These are phyloP conservation scores for Eueides isabella DNA, from an alignment of 1,140 invertebrate species.

Conservation along the genomic window DNA sequence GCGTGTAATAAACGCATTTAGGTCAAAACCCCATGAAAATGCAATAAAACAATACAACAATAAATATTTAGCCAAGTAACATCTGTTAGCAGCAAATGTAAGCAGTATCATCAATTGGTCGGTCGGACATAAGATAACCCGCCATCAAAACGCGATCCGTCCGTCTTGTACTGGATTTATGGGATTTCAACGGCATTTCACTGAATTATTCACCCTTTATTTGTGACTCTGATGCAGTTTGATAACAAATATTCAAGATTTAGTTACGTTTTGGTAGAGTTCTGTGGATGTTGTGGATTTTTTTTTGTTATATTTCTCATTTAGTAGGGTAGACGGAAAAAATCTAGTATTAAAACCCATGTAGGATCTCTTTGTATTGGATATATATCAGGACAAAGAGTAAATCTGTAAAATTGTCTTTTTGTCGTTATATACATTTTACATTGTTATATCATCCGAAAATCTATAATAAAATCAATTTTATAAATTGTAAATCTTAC, in stretches of 20 bases:
- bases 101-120: conserved; percentile 24
- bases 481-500: too few relatives aligned
- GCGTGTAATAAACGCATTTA: background rate
- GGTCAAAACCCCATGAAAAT: background rate
- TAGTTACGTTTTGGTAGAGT: background rate
- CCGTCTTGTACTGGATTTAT: conserved; percentile 61
- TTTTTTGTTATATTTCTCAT: too few relatives aligned
- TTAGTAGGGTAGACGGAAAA: too few relatives aligned
- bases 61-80: background rate
- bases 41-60: conserved; percentile 9
- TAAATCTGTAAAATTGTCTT: too few relatives aligned
- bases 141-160: conserved; percentile 52
- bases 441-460: too few relatives aligned
- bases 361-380: too few relatives aligned
- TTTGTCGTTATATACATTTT: too few relatives aligned
- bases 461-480: too few relatives aligned
- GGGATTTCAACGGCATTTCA: conserved; percentile 53
- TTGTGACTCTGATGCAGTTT: conserved; percentile 29
- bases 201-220: conserved; percentile 71
- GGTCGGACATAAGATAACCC: conserved; percentile 19
- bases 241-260: conserved; percentile 49
- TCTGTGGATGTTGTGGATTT: too few relatives aligned
- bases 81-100: conserved; percentile 2
- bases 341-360: too few relatives aligned
- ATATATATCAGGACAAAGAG: too few relatives aligned